Conservation (phyloP, 2,797 vertebrate genomes). For the Microtus obscurus region DNA sequence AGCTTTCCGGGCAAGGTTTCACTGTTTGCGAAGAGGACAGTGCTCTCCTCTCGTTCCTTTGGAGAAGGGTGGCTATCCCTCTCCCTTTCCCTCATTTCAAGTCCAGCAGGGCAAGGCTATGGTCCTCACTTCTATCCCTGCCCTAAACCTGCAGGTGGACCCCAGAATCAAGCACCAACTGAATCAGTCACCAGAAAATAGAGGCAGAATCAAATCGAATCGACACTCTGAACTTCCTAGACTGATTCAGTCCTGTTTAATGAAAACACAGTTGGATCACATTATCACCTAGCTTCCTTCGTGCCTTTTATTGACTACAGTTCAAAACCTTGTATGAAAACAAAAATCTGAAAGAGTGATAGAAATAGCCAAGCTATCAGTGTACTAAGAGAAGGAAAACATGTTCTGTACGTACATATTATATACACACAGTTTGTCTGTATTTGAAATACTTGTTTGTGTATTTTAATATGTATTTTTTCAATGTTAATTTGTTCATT, state of each 20-base stretch:
- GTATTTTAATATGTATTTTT: not conserved
- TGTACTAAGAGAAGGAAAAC: not conserved
- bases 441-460: not conserved
- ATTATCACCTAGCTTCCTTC: constrained; percentile 32
- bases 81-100: not conserved
- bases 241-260: not conserved
- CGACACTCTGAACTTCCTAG: not conserved
- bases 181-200: not conserved
- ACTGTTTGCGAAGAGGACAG: not conserved
- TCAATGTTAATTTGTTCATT: constrained; percentile 5
- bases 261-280: not conserved
- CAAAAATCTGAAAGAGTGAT: constrained; percentile 38
- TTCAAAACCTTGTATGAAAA: constrained; percentile 35
- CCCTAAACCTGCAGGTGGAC: not conserved
- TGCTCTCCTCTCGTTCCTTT: not conserved
- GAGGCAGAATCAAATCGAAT: not conserved
- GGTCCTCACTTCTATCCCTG: not conserved
- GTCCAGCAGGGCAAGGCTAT: not conserved
- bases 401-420: not conserved
- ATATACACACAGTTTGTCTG: not conserved
- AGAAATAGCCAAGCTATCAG: not conserved
- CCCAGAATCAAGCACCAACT: not conserved
- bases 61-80: not conserved
- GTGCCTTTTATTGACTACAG: not conserved
- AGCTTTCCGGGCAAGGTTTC: not conserved